Conservation (phyloP, 2,113 vertebrate species). For the Heterotis niloticus region DNA sequence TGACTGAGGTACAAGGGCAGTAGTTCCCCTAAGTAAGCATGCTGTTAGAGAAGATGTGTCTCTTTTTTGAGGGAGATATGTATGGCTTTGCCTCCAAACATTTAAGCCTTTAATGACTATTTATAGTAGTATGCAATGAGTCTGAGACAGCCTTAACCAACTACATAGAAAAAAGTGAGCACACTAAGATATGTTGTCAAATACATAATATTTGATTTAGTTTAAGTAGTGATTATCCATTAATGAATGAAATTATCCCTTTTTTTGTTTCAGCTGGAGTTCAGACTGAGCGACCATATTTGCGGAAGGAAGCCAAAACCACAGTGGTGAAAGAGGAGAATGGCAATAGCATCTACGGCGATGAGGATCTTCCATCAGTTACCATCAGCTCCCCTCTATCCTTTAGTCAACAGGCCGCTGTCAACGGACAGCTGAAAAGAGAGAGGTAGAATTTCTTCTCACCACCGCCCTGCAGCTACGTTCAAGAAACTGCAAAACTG, state of each 20-base stretch:
- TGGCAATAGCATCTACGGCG: slow-evolving; percentile 64
- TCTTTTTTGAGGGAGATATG: no score
- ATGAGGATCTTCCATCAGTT: slow-evolving; percentile 75
- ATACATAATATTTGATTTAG: neutral
- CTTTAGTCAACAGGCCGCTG: slow-evolving; percentile 70
- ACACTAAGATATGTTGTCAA: neutral
- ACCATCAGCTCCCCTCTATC: slow-evolving; percentile 66
- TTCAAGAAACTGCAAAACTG: neutral
- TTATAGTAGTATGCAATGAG: no score
- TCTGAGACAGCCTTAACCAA: no score
- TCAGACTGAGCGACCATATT: slow-evolving; percentile 76
- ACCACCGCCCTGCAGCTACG: neutral
- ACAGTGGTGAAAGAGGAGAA: slow-evolving; percentile 58
- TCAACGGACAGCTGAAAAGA: slow-evolving; percentile 77
- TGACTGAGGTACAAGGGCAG: no score
- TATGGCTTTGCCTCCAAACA: no score
- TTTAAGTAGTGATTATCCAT: neutral
- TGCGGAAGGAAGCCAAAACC: slow-evolving; percentile 73
- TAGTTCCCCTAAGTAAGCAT: no score
- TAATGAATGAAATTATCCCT: neutral
- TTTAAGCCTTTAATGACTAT: no score
- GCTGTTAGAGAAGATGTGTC: no score
- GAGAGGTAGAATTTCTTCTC: slow-evolving; percentile 71
- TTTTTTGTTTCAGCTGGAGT: slow-evolving; percentile 59
- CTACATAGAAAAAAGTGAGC: no score